phyloP scores from a whole-genome alignment of 37 sponge, comb jelly and placozoan species.

The Aplysina aerophoba region DNA sequence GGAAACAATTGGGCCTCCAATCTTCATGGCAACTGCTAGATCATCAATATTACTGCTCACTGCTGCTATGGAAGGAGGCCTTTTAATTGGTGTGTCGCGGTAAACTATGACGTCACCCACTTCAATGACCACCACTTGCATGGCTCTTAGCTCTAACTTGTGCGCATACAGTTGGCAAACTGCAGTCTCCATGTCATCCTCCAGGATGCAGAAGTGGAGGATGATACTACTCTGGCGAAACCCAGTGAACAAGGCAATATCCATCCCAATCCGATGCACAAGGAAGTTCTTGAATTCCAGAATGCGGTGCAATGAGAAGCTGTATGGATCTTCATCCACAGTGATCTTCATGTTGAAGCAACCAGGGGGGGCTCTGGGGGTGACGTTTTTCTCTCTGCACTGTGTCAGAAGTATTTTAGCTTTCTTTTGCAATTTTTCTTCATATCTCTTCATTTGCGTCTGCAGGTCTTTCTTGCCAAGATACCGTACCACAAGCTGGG shows the following conservation, averaged over 20 bases:
- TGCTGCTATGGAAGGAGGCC: too few species aligned
- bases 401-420: not conserved
- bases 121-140: too few species aligned
- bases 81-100: too few species aligned
- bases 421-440: not conserved
- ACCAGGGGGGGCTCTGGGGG: not conserved
- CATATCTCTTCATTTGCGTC: not conserved
- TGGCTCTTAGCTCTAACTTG: too few species aligned
- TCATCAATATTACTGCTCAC: too few species aligned
- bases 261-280: not conserved
- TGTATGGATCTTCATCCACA: not conserved
- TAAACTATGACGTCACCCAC: too few species aligned
- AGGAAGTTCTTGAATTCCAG: not conserved
- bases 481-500: not conserved
- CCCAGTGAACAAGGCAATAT: not conserved
- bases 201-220: not conserved
- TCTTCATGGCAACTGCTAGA: too few species aligned
- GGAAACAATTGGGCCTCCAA: too few species aligned
- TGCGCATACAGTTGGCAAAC: too few species aligned
- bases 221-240: not conserved
- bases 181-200: too few species aligned
- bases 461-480: not conserved
- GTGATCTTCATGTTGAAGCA: not conserved
- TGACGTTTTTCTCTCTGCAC: not conserved
- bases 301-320: not conserved